Evolutionary conservation across 2,888 invertebrate species (phyloP), one percentile per base, ranked within the genome.

Genomic region (Seladonia tumulorum): DNA sequence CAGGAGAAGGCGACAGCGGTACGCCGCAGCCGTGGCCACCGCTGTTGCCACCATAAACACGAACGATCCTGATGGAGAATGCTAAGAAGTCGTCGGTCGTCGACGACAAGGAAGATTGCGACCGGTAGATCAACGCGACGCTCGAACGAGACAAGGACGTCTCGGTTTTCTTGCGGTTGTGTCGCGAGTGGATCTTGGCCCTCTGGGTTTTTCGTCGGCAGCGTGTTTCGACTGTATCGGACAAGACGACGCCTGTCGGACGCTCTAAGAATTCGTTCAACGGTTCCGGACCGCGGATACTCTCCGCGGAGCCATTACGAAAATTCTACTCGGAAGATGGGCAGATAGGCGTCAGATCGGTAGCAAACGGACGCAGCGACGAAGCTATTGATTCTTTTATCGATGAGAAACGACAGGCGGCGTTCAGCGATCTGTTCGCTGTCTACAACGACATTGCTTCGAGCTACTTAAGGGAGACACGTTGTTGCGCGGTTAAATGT

Each of bases 1-100:
- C 47, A 84, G 89, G 29, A 86, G 83, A 66, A 83, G 90, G 53
- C 83, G 90, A 39, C 66, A 78, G 14, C 88, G 88, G 39, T 89
- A 83, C 42, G 88, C 87, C 10, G 70, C 82, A 22, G 75, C 86
- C 4, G 70, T 76, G 18, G 74, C 68, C 22, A 68, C 25, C 29
- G 25, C 82, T 25, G 76, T 42, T 29, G 70, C 68, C 7, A 35
- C 63, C 18, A 71, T 39, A 42, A 88, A 74, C 25, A 53, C 72
- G 49, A 78, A 45, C 35, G 74, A 88, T 70, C 68, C 87, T 2
- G 76, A 70, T 1, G 66, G 47, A 4, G 79, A 86, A 71, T 70
- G 86, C 47, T 81, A 76, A 63, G n/a, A n/a, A 29, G n/a, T 70
- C 60, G 47, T 45, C 35, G 47, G 22, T 22, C 14, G 16, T 29